Base-by-base conservation (phyloP, 2,888 invertebrate genomes). In the Ennomos quercinarius region DNA sequence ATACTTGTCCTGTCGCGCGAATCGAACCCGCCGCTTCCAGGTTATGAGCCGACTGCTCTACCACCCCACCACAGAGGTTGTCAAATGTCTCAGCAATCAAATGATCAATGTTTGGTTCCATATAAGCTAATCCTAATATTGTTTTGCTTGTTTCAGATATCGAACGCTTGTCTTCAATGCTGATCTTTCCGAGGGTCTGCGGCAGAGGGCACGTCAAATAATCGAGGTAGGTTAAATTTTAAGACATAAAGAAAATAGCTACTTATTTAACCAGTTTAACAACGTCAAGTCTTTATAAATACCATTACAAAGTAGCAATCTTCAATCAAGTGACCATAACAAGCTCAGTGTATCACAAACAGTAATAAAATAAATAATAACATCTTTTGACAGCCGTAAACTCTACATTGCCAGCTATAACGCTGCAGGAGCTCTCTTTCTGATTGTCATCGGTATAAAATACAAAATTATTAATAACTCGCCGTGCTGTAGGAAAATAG, bases 361-460 rank as follows among this genome's bases (percentile, higher is more conserved):
- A 40, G 54, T 55, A 56, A 52, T 60, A 63, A 71, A 71, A 67
- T 67, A 72, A 71, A 76, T 72, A 68, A 72, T 66, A 73, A 61
- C 45, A 66, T 63, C 58, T 57, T 60, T 61, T 64, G 64, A 70
- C 69, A 69, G 65, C 66, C 61, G 72, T 76, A 75, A 71, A 73
- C 68, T 68, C 68, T 59, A 73, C 74, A 76, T 72, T 76, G 72
- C 70, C 67, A 63, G 74, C 81, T 80, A 83, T 85, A 84, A 85
- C 84, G 80, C 84, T 67, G 73, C 83, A 64, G 83, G 85, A 76
- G 77, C 78, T 77, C 78, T 68, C 69, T 61, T 67, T 72, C 62
- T 67, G 84, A 86, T 84, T 86, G 84, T 85, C 86, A 84, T 85
- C 81, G 73, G 73, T 63, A 65, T 66, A 67, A 73, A 73, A 74